These are phyloP conservation scores for Rhabdophis nuchalis DNA, from an alignment of 2,797 vertebrate genomes.

Conservation along the genomic window DNA sequence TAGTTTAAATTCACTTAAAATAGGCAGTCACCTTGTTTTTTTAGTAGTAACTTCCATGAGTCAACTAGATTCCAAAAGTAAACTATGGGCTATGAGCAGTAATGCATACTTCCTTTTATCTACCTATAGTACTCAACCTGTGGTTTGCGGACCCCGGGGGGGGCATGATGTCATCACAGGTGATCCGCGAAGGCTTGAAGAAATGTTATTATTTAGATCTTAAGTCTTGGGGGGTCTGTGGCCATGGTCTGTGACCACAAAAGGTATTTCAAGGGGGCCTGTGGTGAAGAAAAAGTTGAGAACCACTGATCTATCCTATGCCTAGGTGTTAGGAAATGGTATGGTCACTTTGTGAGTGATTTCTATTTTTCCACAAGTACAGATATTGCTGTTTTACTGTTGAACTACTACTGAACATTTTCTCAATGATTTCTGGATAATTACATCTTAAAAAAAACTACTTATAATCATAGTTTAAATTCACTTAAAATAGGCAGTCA, in stretches of 20 bases:
- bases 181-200: too few species aligned
- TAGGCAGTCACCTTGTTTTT: not conserved
- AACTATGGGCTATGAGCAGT: not conserved
- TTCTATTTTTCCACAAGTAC: not conserved
- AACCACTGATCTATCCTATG: too few species aligned
- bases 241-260: too few species aligned
- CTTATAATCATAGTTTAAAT: not conserved
- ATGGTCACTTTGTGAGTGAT: not conserved
- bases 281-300: not conserved
- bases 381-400: not conserved
- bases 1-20: not conserved
- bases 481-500: not conserved
- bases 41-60: not conserved
- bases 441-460: not conserved
- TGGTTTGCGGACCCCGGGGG: too few species aligned
- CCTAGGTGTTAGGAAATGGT: not conserved
- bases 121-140: not conserved
- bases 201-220: too few species aligned
- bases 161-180: too few species aligned
- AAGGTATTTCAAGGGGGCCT: not conserved
- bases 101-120: not conserved
- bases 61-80: not conserved
- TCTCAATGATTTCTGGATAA: not conserved
- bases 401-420: not conserved
- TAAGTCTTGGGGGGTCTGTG: too few species aligned